Base-by-base conservation (phyloP, 2,797 vertebrate species). In the Phoeniculus purpureus region DNA sequence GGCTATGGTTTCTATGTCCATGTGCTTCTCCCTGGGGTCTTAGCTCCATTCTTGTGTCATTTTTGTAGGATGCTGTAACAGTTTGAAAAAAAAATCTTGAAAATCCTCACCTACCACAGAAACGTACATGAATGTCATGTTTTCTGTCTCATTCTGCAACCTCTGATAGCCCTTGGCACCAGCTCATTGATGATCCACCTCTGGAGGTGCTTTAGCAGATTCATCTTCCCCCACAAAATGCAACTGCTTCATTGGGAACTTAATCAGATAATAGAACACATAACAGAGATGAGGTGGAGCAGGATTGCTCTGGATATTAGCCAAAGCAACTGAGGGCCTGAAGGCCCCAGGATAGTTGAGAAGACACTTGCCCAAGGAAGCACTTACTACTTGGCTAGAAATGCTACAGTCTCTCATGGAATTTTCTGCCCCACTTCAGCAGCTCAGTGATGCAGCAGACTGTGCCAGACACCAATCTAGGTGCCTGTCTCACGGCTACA, bases 401-500 rank as follows among this genome's bases (percentile, higher is more conserved):
- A 73, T 3, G 25, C 54, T 87, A n/a, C 45, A 59, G 10, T 48
- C 40, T 73, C 31, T 74, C 58, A 68, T 34, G 48, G 27, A 29
- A 65, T 23, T 72, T 85, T 91, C 65, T 87, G 84, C 87, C 65
- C 85, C 87, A 78, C 40, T 94, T 91, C 66, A 81, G 73, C 21
- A 81, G 43, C 43, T 85, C 85, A 55, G 43, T 2, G 4, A 87
- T 68, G 47, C 0, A 3, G 43, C 21, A 89, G 70, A 37, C 70
- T 78, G 67, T 81, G 87, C 73, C 75, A 87, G 94, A 85, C 81
- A 81, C 70, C 91, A 85, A 4, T 92, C 45, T 70, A 59, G 56
- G 62, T 2, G 4, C 31, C 75, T 40, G 60, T 43, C 67, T 91
- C 90, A 62, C 23, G 56, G 40, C 40, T 90, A 79, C 67, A 58